Evolutionary conservation across 64 coral and sea anemone genomes (phyloP).

Genomic region (Pocillopora verrucosa): DNA sequence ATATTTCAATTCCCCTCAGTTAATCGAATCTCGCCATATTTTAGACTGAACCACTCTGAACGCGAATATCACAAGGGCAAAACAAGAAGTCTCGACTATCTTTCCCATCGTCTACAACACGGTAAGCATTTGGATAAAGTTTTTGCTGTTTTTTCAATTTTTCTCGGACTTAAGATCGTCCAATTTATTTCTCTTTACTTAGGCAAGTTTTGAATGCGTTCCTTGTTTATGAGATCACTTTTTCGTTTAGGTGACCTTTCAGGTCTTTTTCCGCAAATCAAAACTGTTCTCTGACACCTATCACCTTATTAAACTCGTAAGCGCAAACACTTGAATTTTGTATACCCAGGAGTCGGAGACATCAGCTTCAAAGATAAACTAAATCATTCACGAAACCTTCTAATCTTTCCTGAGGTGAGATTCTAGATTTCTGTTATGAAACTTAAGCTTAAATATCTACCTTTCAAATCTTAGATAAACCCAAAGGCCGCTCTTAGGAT

Average conservation of each 20-base stretch:
- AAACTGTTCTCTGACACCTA: slow-evolving; percentile 18
- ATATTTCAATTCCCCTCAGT: slow-evolving; percentile 96
- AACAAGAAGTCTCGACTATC: background rate
- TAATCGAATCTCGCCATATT: slow-evolving; percentile 78
- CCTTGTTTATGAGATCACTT: slow-evolving; percentile 5
- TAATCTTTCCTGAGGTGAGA: slow-evolving; percentile 73
- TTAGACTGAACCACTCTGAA: slow-evolving; percentile 50
- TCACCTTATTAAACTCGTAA: slow-evolving; percentile 50
- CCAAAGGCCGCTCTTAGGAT: slow-evolving; percentile 24
- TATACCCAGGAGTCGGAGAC: slow-evolving; percentile 16
- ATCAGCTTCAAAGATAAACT: slow-evolving; percentile 46
- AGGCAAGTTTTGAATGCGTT: background rate
- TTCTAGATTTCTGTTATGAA: slow-evolving; percentile 90
- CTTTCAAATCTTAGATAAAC: slow-evolving; percentile 85
- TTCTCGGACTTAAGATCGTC: background rate
- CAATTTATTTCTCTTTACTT: background rate
- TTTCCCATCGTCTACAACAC: background rate
- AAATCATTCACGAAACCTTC: slow-evolving; percentile 71
- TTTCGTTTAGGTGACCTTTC: slow-evolving; percentile 15
- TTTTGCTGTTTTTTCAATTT: slow-evolving; percentile 12
- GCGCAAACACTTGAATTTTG: slow-evolving; percentile 50
- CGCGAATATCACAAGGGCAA: slow-evolving; percentile 5
- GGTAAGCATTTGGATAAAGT: background rate
- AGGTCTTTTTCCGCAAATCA: slow-evolving; percentile 29
- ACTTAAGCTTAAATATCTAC: slow-evolving; percentile 91